These are phyloP conservation scores for Pterostichus niger DNA, from an alignment of 2,888 invertebrate genomes.

Conservation along the genomic window DNA sequence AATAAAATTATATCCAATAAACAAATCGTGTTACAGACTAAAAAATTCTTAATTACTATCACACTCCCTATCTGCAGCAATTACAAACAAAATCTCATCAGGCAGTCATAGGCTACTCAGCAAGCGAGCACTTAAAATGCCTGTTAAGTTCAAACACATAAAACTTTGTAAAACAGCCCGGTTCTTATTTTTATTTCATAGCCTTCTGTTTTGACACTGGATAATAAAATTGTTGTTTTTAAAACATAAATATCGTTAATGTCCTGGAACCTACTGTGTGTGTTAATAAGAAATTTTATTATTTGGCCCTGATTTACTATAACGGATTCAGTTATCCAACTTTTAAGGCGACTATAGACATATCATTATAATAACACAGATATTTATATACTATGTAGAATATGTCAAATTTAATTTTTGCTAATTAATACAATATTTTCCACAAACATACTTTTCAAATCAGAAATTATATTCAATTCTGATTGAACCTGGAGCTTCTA, in stretches of 20 bases:
- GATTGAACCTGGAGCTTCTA: too few species aligned
- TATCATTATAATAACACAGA: too few species aligned
- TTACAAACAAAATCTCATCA: constrained; percentile 41
- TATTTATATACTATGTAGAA: too few species aligned
- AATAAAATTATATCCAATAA: constrained; percentile 34
- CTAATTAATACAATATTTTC: too few species aligned
- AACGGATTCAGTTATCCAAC: constrained; percentile 7
- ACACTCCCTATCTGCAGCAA: constrained; percentile 29
- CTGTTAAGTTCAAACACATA: constrained; percentile 39
- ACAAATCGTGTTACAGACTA: background rate
- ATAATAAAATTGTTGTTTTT: constrained; percentile 63
- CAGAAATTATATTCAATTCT: too few species aligned
- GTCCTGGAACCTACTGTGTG: constrained; percentile 54
- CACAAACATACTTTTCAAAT: too few species aligned
- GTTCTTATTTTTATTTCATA: constrained; percentile 50
- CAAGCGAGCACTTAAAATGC: constrained; percentile 41
- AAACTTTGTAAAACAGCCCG: constrained; percentile 42
- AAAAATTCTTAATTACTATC: constrained; percentile 36
- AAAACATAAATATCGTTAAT: constrained; percentile 58
- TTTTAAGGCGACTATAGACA: background rate
- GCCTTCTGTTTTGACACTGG: constrained; percentile 59
- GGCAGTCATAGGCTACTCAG: constrained; percentile 19
- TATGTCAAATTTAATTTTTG: too few species aligned
- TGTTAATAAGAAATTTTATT: constrained; percentile 58
- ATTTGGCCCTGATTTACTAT: constrained; percentile 35